These are phyloP conservation scores for Struthio camelus DNA, from an alignment of 2,113 vertebrate genomes.

Conservation along the genomic window DNA sequence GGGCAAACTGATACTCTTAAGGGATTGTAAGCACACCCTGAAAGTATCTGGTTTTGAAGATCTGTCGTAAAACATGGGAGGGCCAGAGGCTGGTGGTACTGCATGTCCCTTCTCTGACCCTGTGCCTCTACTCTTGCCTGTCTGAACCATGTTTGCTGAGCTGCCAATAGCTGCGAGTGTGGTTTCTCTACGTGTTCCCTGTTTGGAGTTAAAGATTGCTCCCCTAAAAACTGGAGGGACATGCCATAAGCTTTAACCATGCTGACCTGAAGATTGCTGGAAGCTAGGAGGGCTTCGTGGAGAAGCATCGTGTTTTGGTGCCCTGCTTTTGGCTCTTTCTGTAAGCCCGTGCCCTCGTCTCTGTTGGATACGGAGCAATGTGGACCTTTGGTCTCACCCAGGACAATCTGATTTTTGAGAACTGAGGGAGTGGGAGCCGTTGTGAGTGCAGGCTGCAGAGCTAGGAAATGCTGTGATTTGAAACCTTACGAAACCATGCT, in stretches of 20 bases:
- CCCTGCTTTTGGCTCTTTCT: not conserved
- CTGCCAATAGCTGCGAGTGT: not conserved
- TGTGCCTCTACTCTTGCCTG: rapidly evolving
- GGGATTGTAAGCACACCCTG: not conserved
- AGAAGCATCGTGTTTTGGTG: not conserved
- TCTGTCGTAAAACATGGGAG: not conserved
- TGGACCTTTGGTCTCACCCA: not conserved
- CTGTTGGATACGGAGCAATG: not conserved
- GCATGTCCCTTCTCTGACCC: not conserved
- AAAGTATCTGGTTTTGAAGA: not conserved
- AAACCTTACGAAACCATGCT: too few relatives aligned
- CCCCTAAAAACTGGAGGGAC: not conserved
- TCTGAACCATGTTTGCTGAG: not conserved
- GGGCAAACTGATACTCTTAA: not conserved
- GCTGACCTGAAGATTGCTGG: not conserved
- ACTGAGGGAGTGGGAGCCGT: not conserved
- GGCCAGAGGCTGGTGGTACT: not conserved
- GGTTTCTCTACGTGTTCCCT: not conserved
- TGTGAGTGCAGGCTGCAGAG: not conserved
- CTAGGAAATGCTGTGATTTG: not conserved
- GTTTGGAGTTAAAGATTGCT: not conserved
- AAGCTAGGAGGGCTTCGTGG: not conserved
- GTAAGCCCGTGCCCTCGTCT: not conserved
- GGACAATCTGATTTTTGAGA: not conserved
- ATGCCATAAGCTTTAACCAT: not conserved